These are phyloP conservation scores for Stichopus horrens DNA, from an alignment of 53 echinoderm and acorn worm genomes.

Conservation along the genomic window DNA sequence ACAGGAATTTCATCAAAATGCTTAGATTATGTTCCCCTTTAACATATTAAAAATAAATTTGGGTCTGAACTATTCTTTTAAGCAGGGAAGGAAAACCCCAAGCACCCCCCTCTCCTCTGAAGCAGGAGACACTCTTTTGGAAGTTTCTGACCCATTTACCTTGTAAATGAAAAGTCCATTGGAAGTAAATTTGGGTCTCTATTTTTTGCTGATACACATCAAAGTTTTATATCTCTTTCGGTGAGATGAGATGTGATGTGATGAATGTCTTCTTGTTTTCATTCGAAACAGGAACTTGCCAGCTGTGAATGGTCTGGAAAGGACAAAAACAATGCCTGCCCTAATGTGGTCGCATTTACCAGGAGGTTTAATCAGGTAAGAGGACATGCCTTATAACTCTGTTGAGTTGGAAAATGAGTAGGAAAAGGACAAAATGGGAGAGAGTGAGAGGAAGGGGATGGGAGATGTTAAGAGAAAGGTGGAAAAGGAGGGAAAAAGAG, in stretches of 20 bases:
- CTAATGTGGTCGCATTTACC: slow-evolving; percentile 93
- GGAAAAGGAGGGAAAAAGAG: not conserved
- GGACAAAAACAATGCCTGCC: slow-evolving; percentile 90
- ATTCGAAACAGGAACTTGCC: slow-evolving; percentile 70
- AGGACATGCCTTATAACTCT: not conserved
- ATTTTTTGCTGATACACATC: not conserved
- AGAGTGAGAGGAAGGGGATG: not conserved
- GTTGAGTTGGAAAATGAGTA: not conserved
- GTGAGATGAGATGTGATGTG: not conserved
- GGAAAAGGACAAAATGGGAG: too few species aligned
- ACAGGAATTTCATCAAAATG: too few species aligned
- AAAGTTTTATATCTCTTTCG: not conserved
- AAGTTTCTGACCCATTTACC: too few species aligned
- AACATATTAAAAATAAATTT: too few species aligned
- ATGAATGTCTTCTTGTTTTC: not conserved
- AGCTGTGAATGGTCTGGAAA: slow-evolving; percentile 96
- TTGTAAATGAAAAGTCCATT: too few species aligned
- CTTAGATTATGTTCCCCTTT: too few species aligned
- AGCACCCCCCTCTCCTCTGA: too few species aligned
- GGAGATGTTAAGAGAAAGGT: not conserved
- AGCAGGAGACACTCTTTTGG: too few species aligned
- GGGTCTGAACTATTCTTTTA: too few species aligned
- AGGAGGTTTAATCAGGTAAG: slow-evolving; percentile 93
- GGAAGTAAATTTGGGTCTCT: too few species aligned
- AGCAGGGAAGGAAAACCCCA: too few species aligned